These are phyloP conservation scores for Catagonus wagneri DNA, from an alignment of 2,113 vertebrate species.

Conservation along the genomic window DNA sequence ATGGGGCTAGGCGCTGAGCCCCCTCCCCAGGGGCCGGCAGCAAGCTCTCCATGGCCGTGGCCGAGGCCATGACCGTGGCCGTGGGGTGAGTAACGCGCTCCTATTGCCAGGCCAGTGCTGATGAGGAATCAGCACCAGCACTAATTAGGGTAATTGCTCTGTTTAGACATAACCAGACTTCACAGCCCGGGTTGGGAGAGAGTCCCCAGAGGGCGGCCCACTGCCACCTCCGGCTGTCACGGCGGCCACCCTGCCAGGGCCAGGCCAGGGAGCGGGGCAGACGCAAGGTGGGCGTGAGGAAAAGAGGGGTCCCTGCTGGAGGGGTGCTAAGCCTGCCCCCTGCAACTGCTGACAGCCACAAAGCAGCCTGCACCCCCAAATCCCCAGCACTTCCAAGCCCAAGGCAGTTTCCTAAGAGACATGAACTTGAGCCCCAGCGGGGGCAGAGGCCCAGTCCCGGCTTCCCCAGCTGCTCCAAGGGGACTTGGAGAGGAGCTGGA, in stretches of 20 bases:
- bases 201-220: background rate
- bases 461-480: rapidly evolving
- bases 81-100: slow-evolving; percentile 37
- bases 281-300: background rate
- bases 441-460: background rate
- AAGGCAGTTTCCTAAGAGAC: background rate
- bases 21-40: background rate
- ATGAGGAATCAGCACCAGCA: slow-evolving; percentile 49
- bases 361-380: background rate
- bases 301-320: background rate
- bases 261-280: rapidly evolving
- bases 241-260: background rate
- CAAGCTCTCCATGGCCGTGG: background rate
- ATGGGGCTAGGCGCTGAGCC: background rate
- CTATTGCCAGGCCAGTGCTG: slow-evolving; percentile 5
- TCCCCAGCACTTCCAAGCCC: background rate
- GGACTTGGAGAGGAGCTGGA: background rate
- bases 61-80: too few species aligned
- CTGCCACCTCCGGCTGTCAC: background rate
- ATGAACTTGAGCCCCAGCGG: too few species aligned
- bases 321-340: background rate
- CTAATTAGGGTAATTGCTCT: slow-evolving; percentile 75
- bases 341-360: background rate
- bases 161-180: slow-evolving; percentile 56
- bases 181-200: background rate